Evolutionary conservation across 2,888 invertebrate genomes (phyloP), one percentile per base, ranked within the genome.

Genomic region (Drosophila neonasuta): DNA sequence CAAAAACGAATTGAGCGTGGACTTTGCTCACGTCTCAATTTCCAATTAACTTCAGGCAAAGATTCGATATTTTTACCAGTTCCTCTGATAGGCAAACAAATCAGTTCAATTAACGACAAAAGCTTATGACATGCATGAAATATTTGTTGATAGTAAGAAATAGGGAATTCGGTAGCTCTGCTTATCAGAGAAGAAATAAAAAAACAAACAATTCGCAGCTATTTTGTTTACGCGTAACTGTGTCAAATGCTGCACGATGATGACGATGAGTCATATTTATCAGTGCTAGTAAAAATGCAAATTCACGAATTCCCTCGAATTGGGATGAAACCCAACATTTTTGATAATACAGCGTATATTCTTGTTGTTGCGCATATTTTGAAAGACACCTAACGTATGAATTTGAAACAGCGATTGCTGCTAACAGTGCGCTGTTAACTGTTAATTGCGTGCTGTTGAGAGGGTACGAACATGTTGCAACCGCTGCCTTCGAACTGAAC

Each of bases 1-100:
- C 51, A 42, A 61, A 68, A 63, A 11, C 15, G 29, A 39, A 8
- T 36, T 39, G 5, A 42, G n/a, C 44, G 39, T 79, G 81, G 76
- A 81, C 81, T 81, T 81, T 81, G 86, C 50, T 52, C 72, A 17
- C 80, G 80, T 75, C 68, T 68, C 78, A 75, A 68, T 72, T 80
- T 86, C 61, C 80, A 80, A 80, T 80, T 80, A 86, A 83, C 68
- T 77, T 44, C n/a, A 6, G 15, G 51, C 46, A 75, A 67, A 75
- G 78, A 71, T 63, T 61, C 54, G 66, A 76, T 76, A 76, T 54
- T 13, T 46, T 34, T 17, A 5, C 36, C 57, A 44, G 41, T 57
- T 36, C 36, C 36, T 29, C 56, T 36, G 63, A 77, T 61, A 71
- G 70, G 48, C 62, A 72, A 71, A 44, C 74, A 75, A 72, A 78